A percentile compares a stretch with the other conserved stretches of the same genome.
Conservation (phyloP, 2,888 invertebrate species). For the Electrophaes corylata region DNA sequence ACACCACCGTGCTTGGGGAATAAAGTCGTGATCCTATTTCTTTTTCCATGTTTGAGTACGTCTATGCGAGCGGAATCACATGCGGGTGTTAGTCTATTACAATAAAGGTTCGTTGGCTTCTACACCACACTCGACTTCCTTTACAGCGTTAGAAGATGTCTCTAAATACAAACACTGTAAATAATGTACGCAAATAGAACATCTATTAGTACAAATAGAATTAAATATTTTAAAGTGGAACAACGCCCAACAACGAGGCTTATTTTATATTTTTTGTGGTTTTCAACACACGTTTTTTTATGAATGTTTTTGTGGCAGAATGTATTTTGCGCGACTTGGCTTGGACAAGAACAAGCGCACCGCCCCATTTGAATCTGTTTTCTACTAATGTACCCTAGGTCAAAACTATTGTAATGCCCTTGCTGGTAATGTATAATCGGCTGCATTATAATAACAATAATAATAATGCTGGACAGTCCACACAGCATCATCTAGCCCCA, state of each 20-base stretch:
- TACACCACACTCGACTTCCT: constrained; percentile 26
- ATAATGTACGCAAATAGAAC: constrained; percentile 27
- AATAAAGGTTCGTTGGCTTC: constrained; percentile 27
- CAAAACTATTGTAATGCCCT: too few species aligned
- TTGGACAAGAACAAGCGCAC: background rate
- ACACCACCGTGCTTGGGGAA: too few species aligned
- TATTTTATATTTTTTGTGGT: constrained; percentile 6
- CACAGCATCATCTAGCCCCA: too few species aligned
- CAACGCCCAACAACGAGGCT: constrained; percentile 13
- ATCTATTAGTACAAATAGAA: constrained; percentile 22
- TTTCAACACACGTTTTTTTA: constrained; percentile 20
- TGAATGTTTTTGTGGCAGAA: constrained; percentile 13
- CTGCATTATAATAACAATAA: too few species aligned
- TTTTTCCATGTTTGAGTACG: too few species aligned
- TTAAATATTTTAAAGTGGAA: constrained; percentile 21
- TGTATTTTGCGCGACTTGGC: constrained; percentile 6
- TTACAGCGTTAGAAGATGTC: constrained; percentile 25
- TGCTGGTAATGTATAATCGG: too few species aligned
- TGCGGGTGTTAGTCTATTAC: background rate
- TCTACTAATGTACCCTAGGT: too few species aligned
- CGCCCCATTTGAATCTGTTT: constrained; percentile 8
- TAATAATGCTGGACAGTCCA: too few species aligned
- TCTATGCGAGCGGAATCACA: too few species aligned
- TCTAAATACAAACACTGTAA: constrained; percentile 26
- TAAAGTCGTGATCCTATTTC: too few species aligned